Evolutionary conservation across 2,797 vertebrate genomes (phyloP).

Genomic region (Enteromius paludinosus): DNA sequence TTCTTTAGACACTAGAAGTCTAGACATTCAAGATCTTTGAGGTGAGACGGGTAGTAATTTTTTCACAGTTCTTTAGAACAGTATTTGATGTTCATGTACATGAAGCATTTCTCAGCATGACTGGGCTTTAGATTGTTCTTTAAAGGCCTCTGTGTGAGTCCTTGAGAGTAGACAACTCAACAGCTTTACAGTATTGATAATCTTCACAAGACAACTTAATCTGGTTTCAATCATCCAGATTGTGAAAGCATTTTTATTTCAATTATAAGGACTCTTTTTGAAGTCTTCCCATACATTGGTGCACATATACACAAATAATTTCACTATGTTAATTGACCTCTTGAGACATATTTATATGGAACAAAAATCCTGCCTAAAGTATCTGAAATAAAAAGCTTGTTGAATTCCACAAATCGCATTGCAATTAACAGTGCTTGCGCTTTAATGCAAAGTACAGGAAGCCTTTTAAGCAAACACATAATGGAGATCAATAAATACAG

Average conservation of each 20-base stretch:
- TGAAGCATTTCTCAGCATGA: neutral
- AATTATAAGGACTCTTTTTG: constrained; percentile 12
- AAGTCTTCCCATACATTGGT: neutral
- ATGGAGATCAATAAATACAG: constrained; percentile 23
- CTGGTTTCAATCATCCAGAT: constrained; percentile 27
- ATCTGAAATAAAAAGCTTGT: too few species aligned
- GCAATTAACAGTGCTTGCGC: too few species aligned
- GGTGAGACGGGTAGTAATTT: too few species aligned
- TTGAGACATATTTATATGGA: constrained; percentile 16
- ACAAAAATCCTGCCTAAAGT: too few species aligned
- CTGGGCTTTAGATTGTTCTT: neutral
- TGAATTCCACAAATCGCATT: too few species aligned
- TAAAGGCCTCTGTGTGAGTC: neutral
- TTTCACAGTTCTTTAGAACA: neutral
- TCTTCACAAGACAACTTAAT: constrained; percentile 45
- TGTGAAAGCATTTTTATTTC: neutral
- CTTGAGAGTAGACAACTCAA: constrained; percentile 3
- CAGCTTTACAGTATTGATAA: constrained; percentile 41
- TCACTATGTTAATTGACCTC: constrained; percentile 2
- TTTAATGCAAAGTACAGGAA: neutral
- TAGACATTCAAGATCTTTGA: neutral
- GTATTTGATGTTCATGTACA: neutral
- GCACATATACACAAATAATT: neutral
- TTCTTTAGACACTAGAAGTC: neutral
- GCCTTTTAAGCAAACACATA: constrained; percentile 3